These are phyloP conservation scores for Pemphredon lugubris DNA, from an alignment of 2,888 invertebrate genomes.

Conservation along the genomic window DNA sequence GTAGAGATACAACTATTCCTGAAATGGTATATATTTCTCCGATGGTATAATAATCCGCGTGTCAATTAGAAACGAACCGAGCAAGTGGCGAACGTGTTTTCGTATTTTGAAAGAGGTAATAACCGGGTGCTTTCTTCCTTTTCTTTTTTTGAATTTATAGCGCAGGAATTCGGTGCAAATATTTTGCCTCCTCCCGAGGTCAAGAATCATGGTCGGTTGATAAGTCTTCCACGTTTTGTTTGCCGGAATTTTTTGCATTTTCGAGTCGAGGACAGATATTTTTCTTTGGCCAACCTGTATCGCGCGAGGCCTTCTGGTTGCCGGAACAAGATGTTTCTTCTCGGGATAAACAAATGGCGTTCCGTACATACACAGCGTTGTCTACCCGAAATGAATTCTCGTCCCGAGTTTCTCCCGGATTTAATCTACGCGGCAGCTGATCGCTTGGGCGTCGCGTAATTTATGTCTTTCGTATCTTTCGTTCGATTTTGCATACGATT, in stretches of 20 bases:
- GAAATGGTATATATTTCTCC: too few relatives aligned
- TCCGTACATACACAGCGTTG: constrained; percentile 9
- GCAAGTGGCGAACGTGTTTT: too few relatives aligned
- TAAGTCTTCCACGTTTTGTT: constrained; percentile 30
- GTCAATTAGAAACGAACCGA: too few relatives aligned
- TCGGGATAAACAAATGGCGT: constrained; percentile 20
- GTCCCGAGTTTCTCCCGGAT: background rate
- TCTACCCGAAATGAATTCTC: background rate
- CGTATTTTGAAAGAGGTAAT: too few relatives aligned
- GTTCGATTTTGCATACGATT: background rate
- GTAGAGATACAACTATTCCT: too few relatives aligned
- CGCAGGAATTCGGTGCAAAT: constrained; percentile 7
- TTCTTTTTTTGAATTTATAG: too few relatives aligned
- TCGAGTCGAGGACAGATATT: constrained; percentile 49
- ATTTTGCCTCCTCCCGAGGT: constrained; percentile 31
- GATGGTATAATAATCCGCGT: too few relatives aligned
- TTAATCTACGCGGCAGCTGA: background rate
- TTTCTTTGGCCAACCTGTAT: constrained; percentile 43
- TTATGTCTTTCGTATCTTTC: background rate
- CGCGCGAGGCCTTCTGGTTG: constrained; percentile 42
- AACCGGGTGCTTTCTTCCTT: too few relatives aligned
- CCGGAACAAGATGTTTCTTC: constrained; percentile 3
- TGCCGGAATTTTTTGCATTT: constrained; percentile 25
- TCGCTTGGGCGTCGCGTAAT: background rate
- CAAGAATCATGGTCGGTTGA: constrained; percentile 50